phyloP scores from a whole-genome alignment of 2,113 vertebrate species.

The Poicephalus gulielmi region DNA sequence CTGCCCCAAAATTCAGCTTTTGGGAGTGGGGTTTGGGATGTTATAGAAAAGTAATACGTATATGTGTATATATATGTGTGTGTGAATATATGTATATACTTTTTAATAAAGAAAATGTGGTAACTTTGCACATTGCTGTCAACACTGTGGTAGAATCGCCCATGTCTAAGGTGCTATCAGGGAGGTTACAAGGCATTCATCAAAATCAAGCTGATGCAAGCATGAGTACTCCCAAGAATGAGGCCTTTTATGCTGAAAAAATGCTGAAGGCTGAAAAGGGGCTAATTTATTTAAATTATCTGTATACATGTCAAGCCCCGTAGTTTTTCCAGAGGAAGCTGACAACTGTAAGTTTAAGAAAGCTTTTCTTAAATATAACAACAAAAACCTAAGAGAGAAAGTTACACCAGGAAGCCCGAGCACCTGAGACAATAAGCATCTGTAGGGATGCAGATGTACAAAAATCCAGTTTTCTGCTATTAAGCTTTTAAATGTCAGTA shows the following conservation, averaged over 20 bases:
- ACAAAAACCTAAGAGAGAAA: constrained; percentile 58
- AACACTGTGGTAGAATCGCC: constrained; percentile 28
- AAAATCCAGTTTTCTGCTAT: constrained; percentile 71
- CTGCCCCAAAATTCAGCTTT: background rate
- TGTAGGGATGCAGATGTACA: constrained; percentile 55
- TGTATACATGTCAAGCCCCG: constrained; percentile 72
- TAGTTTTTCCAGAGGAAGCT: constrained; percentile 69
- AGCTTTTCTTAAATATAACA: constrained; percentile 69
- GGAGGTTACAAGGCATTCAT: constrained; percentile 71
- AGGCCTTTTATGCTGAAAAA: constrained; percentile 70
- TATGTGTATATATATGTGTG: background rate
- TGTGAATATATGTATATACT: background rate
- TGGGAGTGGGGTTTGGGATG: background rate
- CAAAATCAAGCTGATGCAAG: constrained; percentile 77
- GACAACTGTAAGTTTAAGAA: constrained; percentile 66
- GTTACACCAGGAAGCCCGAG: constrained; percentile 44
- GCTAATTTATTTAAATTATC: constrained; percentile 80
- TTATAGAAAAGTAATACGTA: background rate
- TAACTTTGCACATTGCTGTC: constrained; percentile 13
- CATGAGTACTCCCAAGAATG: constrained; percentile 69
- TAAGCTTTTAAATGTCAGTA: constrained; percentile 82
- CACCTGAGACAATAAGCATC: constrained; percentile 40
- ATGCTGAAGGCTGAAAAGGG: constrained; percentile 76
- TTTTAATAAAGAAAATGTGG: background rate
- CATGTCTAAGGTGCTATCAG: constrained; percentile 60